Evolutionary conservation across 2,113 vertebrate genomes (phyloP), one percentile per base, ranked within the genome.

Genomic region (Pteropus alecto): DNA sequence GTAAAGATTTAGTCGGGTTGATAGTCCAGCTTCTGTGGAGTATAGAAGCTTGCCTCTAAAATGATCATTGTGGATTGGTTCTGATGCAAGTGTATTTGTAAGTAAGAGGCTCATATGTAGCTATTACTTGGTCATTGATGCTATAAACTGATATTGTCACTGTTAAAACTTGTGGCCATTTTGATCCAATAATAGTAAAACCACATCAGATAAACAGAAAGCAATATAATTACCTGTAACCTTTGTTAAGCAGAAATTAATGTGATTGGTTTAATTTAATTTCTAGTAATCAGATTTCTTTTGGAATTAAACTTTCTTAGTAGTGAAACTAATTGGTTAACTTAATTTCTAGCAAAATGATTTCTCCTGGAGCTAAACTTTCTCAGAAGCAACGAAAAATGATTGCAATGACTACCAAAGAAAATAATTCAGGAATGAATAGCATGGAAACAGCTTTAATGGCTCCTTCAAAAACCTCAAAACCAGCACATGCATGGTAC

Each of bases 301-400:
- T 98, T 97, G 98, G 98, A 74, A 97, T 98, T 91, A 99, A 99
- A 94, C 98, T 99, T 97, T 91, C 24, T 96, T 21, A 95, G 35
- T 5, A 51, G 15, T 92, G 54, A 65, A 86, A 94, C 65, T 97
- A 82, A 95, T 90, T 91, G 51, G 4, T 94, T 95, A 81, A 92
- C 71, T 98, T 96, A 54, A 92, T 98, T 98, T 97, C 95, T 97
- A 98, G 98, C 96, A 99, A 99, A 98, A 96, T 98, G 67, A 95
- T 96, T 77, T 97, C 98, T 92, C 98, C 98, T 98, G 98, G 99
- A 86, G 97, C 98, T 93, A 99, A 99, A 94, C 98, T 99, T 97
- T 99, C 99, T 98, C 99, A 99, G 99, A 99, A 99, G 98, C 99
- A 99, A 98, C 99, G 99, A 97, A 99, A 99, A 98, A 99, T 99